Evolutionary conservation across 2,797 vertebrate species (phyloP), one percentile per base, ranked within the genome.

Genomic region (Pipistrellus nathusii): DNA sequence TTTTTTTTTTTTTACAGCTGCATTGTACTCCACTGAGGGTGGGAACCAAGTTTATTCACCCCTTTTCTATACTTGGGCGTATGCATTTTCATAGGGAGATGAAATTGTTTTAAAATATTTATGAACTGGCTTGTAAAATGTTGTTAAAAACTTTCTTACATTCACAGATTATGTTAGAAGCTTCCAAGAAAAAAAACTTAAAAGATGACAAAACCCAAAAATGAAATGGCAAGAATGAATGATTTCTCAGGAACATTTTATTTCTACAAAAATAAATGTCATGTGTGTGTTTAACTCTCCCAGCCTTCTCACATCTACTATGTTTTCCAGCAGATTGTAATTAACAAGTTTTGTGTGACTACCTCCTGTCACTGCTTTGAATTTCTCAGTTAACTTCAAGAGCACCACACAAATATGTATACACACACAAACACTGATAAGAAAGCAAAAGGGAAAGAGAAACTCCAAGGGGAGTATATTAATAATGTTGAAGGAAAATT

Each of bases 211-310:
- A 96, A 97, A 83, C 12, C 15, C 48, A 68, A 32, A 96, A 69
- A 93, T 41, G 8, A 96, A 97, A 97, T 88, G 46, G 59, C 94
- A 95, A 97, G 85, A 69, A 85, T 94, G 68, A 66, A 96, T 97
- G 92, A 69, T 83, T 86, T 95, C 17, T 80, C 90, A 66, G 78
- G 44, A 51, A 25, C 85, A 94, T 93, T 96, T 84, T 96, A 32
- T 96, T 94, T 95, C 55, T 82, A 82, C 59, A 94, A 85, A 96
- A 90, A 89, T 62, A 80, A 97, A 97, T 93, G 51, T 20, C 86
- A 85, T 75, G 75, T 88, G 51, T 96, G 38, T 77, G 4, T 41
- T 92, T 86, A 75, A 41, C 64, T 96, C 82, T 91, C 20, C n/a
- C 15, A 95, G 51, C 15, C 96, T 62, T n/a, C 93, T 76, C 84